phyloP scores from a whole-genome alignment of 2,888 invertebrate species.

The Caenorhabditis sp. region DNA sequence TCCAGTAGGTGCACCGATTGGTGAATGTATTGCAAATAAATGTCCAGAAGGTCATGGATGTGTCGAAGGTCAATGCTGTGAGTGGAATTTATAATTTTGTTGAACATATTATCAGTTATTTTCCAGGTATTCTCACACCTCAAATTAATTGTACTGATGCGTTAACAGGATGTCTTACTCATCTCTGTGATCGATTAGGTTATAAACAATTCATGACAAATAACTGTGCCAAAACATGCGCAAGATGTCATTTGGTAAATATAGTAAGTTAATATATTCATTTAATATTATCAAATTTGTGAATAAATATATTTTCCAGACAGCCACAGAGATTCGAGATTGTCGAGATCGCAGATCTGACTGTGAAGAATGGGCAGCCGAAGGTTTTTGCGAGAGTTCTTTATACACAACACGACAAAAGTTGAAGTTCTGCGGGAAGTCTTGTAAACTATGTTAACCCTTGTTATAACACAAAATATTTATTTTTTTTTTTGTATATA shows the following conservation, averaged over 20 bases:
- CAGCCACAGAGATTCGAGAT: constrained; percentile 37
- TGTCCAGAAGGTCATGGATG: constrained; percentile 63
- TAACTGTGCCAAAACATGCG: constrained; percentile 59
- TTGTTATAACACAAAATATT: not conserved
- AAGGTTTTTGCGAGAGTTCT: constrained; percentile 61
- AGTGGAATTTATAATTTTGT: not conserved
- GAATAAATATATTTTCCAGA: constrained; percentile 31
- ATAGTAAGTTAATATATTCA: constrained; percentile 28
- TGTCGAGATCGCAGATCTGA: constrained; percentile 60
- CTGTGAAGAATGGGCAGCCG: constrained; percentile 61
- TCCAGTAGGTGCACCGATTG: constrained; percentile 58
- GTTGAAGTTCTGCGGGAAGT: constrained; percentile 60
- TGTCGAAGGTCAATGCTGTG: constrained; percentile 57
- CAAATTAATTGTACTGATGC: constrained; percentile 60
- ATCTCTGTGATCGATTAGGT: constrained; percentile 54
- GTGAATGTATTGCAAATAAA: constrained; percentile 47
- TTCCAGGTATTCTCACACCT: constrained; percentile 55
- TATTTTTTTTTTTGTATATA: not conserved
- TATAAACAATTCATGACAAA: constrained; percentile 62
- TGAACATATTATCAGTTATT: not conserved
- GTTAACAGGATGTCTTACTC: constrained; percentile 46
- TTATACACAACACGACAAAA: constrained; percentile 60
- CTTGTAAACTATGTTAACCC: constrained; percentile 54
- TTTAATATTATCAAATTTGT: not conserved
- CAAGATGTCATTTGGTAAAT: constrained; percentile 53